phyloP scores from a whole-genome alignment of 1,140 invertebrate genomes.

The Berghia stephanieae region DNA sequence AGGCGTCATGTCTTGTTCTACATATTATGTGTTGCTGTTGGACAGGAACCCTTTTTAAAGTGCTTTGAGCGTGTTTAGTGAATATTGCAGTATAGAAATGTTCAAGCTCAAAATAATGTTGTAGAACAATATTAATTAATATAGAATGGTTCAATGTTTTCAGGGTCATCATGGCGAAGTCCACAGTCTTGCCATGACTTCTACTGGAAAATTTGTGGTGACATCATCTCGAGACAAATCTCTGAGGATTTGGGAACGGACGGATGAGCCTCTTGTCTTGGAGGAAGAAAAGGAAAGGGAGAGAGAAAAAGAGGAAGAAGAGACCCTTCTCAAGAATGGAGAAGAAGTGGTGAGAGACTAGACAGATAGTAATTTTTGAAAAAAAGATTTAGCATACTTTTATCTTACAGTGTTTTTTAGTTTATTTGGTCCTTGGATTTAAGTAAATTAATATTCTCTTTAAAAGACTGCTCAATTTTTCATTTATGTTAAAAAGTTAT shows the following conservation, averaged over 20 bases:
- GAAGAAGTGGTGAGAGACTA: constrained; percentile 74
- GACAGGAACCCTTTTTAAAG: too few species aligned
- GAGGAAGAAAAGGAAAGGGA: constrained; percentile 87
- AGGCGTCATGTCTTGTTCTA: too few species aligned
- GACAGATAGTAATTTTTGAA: too few species aligned
- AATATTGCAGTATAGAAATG: too few species aligned
- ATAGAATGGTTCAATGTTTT: not conserved
- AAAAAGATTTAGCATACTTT: not conserved
- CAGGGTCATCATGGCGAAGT: constrained; percentile 76
- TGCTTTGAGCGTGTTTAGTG: too few species aligned
- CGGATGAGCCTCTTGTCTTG: constrained; percentile 88
- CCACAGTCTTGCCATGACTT: constrained; percentile 79
- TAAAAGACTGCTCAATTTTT: not conserved
- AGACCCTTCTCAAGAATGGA: constrained; percentile 75
- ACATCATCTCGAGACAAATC: constrained; percentile 90
- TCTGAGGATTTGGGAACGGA: constrained; percentile 86
- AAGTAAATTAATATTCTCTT: not conserved
- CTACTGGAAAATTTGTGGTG: constrained; percentile 82
- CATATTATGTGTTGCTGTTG: too few species aligned
- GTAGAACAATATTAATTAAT: not conserved
- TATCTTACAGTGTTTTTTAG: not conserved
- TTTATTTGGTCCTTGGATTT: not conserved
- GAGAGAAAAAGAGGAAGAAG: constrained; percentile 62
- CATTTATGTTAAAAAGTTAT: not conserved
- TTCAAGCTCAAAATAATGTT: too few species aligned